These are phyloP conservation scores for Tenthredo scrophulariae DNA, from an alignment of 2,888 invertebrate genomes.

Conservation along the genomic window DNA sequence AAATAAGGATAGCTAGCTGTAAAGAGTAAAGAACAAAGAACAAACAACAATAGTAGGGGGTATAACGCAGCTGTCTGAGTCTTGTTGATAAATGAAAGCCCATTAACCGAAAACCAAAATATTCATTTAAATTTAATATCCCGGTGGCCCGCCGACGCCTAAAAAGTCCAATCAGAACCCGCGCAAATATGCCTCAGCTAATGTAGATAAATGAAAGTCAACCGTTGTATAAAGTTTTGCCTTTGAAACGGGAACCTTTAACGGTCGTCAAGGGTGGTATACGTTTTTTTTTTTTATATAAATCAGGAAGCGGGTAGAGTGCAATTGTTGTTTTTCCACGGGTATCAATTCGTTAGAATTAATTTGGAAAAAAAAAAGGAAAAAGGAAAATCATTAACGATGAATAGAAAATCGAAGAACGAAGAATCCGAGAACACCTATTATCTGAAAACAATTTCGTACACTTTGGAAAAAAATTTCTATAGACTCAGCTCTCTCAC, in stretches of 20 bases:
- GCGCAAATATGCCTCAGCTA: slow-evolving; percentile 46
- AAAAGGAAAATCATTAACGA: not conserved
- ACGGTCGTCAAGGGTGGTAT: not conserved
- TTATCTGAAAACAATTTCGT: no score
- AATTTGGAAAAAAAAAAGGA: not conserved
- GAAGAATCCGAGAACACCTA: not conserved
- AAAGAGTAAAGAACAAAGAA: slow-evolving; percentile 39
- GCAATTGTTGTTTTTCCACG: not conserved
- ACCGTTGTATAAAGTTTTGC: slow-evolving; percentile 28
- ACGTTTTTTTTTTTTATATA: not conserved
- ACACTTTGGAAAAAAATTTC: no score
- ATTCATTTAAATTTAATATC: slow-evolving; percentile 56
- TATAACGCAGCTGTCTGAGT: slow-evolving; percentile 34
- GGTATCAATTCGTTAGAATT: not conserved
- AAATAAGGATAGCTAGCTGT: slow-evolving; percentile 21
- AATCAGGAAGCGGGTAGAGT: not conserved
- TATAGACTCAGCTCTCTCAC: no score
- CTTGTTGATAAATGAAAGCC: slow-evolving; percentile 52
- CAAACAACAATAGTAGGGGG: slow-evolving; percentile 39
- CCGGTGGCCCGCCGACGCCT: slow-evolving; percentile 46
- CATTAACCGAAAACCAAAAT: slow-evolving; percentile 54
- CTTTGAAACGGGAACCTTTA: not conserved
- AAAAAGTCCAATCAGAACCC: slow-evolving; percentile 55
- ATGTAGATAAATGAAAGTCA: slow-evolving; percentile 55
- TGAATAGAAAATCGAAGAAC: not conserved